Evolutionary conservation across 2,888 invertebrate species (phyloP).

Genomic region (Nomada goodeniana): DNA sequence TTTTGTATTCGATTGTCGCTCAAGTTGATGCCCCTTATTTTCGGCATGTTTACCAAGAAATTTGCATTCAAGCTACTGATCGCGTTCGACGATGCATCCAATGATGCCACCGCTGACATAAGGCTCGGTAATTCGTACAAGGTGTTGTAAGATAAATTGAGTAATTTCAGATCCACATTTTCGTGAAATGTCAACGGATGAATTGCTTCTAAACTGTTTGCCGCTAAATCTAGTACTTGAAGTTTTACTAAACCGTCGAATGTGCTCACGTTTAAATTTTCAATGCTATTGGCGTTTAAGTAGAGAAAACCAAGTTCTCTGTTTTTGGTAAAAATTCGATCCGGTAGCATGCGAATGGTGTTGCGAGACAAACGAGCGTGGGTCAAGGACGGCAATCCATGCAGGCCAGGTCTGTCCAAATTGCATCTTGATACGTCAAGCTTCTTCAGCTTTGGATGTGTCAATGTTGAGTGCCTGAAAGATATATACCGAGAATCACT

Average conservation of each 20-base stretch:
- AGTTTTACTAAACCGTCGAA: constrained; percentile 87
- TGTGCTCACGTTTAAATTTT: constrained; percentile 86
- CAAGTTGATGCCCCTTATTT: constrained; percentile 87
- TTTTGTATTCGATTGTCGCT: constrained; percentile 88
- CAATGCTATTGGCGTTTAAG: constrained; percentile 89
- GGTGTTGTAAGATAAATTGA: constrained; percentile 86
- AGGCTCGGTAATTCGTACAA: constrained; percentile 73
- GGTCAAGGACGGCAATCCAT: constrained; percentile 87
- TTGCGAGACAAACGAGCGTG: constrained; percentile 88
- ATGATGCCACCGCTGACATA: constrained; percentile 54
- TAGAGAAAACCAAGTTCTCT: constrained; percentile 87
- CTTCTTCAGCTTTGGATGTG: constrained; percentile 75
- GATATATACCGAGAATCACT: background rate
- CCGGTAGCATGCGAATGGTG: constrained; percentile 86
- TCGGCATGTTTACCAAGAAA: constrained; percentile 83
- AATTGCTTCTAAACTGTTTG: constrained; percentile 88
- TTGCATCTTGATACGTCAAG: constrained; percentile 80
- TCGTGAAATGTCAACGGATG: constrained; percentile 87
- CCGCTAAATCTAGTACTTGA: constrained; percentile 88
- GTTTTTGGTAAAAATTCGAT: constrained; percentile 87
- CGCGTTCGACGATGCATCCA: constrained; percentile 77
- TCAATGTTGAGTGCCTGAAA: constrained; percentile 74
- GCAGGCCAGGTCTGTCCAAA: constrained; percentile 84
- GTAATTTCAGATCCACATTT: constrained; percentile 86
- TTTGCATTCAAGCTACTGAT: constrained; percentile 67